These are phyloP conservation scores for Sapayoa aenigma DNA, from an alignment of 2,113 vertebrate genomes.

Conservation along the genomic window DNA sequence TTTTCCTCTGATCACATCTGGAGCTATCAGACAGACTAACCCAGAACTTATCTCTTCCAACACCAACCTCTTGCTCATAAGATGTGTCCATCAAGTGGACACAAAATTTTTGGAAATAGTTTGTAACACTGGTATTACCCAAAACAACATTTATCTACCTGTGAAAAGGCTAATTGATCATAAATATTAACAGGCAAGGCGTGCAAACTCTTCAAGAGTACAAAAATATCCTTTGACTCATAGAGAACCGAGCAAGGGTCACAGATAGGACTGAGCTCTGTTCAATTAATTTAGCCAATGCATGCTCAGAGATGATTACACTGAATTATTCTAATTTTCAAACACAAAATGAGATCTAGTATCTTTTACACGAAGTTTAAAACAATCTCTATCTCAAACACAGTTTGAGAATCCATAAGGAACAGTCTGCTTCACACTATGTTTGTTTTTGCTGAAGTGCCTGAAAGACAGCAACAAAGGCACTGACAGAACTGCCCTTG, in stretches of 20 bases:
- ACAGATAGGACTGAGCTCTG: background rate
- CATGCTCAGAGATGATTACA: background rate
- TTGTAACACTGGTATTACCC: background rate
- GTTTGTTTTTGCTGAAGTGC: background rate
- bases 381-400: background rate
- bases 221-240: background rate
- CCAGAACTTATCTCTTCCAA: background rate
- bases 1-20: background rate
- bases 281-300: background rate
- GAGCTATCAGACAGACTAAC: background rate
- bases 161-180: background rate
- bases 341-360: background rate
- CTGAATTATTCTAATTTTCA: background rate
- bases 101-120: background rate
- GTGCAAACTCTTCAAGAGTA: background rate
- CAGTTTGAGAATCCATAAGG: background rate
- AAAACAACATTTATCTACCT: background rate
- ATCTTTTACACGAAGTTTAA: background rate
- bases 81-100: background rate
- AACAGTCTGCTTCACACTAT: background rate
- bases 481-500: background rate
- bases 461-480: background rate
- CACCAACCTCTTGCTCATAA: background rate
- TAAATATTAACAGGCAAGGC: background rate
- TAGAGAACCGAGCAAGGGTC: background rate